Evolutionary conservation across 2,888 invertebrate genomes (phyloP), one percentile per base, ranked within the genome.

Genomic region (Trilocha varians): DNA sequence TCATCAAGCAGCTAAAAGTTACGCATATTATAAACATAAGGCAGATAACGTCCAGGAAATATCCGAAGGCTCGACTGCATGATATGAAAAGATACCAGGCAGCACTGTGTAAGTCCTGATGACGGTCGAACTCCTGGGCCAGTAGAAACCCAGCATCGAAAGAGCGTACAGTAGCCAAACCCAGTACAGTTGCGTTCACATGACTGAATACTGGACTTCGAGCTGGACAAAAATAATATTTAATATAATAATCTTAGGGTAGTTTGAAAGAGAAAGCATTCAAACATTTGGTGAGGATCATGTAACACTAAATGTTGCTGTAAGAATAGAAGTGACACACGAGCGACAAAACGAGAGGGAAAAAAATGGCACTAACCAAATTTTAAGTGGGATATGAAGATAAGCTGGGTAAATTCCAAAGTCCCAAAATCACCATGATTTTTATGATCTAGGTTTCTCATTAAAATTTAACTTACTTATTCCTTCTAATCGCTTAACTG

Each of bases 161-260:
- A 0, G 95, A 93, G 42, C 96, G 80, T 36, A 96, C 93, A 0
- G 95, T 94, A 1, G 92, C 89, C 15, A 96, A 71, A 0, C 96
- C 96, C 52, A 92, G 89, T 3, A 96, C 82, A 0, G 93, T 91
- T 6, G 94, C 91, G 60, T 91, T 93, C 32, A 96, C 78, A 67
- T 95, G 95, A 1, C 93, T 89, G 66, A 94, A 95, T 0, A 96
- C 92, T 1, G 96, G 96, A 60, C 94, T 94, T 42, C 94, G 88
- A 53, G 93, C 95, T 95, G 78, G 18, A 44, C 33, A 36, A 32
- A 8, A n/a, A 14, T 43, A 32, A 35, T 1, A 15, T 16, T 3
- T 6, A 3, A 17, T 18, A n/a, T 37, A n/a, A n/a, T n/a, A n/a
- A n/a, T n/a, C n/a, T n/a, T n/a, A n/a, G n/a, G n/a, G n/a, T n/a